Conservation (phyloP, 2,888 invertebrate genomes). For the Meiosimyza decipiens region DNA sequence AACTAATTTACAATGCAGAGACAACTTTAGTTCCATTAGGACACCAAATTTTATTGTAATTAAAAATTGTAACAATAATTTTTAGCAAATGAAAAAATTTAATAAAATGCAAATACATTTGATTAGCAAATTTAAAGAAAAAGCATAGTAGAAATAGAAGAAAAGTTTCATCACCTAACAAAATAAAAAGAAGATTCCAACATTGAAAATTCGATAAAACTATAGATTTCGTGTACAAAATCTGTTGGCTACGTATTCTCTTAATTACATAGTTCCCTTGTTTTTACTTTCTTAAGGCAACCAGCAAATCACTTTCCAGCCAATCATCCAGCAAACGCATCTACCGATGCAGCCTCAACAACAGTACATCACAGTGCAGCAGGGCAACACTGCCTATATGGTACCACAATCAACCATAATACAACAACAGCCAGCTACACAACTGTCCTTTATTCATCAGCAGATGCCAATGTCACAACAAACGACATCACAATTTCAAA, state of each 20-base stretch:
- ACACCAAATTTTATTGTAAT: no score
- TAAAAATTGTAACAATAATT: no score
- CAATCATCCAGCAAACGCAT: constrained; percentile 41
- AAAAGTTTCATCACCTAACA: no score
- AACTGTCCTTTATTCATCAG: constrained; percentile 46
- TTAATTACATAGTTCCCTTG: not conserved
- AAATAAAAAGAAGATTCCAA: no score
- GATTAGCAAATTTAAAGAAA: no score
- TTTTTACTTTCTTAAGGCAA: constrained; percentile 35
- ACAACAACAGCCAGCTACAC: constrained; percentile 41
- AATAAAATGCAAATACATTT: no score
- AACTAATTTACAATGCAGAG: no score
- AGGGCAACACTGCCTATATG: constrained; percentile 52
- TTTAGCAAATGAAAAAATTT: no score
- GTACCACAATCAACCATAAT: constrained; percentile 52
- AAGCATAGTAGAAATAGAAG: no score
- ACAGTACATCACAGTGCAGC: constrained; percentile 49
- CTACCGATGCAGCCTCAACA: constrained; percentile 45
- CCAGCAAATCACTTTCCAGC: constrained; percentile 38
- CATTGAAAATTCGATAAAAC: no score
- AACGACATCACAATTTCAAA: constrained; percentile 39
- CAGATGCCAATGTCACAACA: constrained; percentile 37
- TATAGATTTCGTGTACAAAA: no score
- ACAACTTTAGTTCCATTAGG: no score
- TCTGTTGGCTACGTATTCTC: not conserved